Evolutionary conservation across 2,888 invertebrate species (phyloP).

Genomic region (Eupithecia abbreviata): DNA sequence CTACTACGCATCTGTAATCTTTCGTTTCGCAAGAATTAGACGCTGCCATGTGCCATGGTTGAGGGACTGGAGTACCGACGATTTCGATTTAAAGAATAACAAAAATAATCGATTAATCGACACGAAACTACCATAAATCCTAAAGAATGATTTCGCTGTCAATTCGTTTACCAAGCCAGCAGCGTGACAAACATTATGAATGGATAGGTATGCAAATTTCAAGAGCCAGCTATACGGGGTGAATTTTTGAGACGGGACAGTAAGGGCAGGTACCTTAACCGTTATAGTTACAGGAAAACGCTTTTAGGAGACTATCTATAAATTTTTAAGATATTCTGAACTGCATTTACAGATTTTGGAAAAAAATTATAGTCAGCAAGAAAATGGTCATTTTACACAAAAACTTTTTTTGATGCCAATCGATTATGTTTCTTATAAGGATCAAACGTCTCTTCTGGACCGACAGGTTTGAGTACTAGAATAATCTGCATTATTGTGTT

Average conservation of each 20-base stretch:
- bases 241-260: too few species aligned
- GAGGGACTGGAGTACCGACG: background rate
- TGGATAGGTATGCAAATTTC: constrained; percentile 7
- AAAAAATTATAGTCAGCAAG: too few species aligned
- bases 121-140: constrained; percentile 20
- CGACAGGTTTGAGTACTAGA: too few species aligned
- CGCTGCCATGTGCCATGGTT: background rate
- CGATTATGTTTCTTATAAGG: too few species aligned
- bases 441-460: too few species aligned
- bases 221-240: background rate
- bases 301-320: too few species aligned
- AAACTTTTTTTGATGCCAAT: too few species aligned
- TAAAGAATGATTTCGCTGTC: constrained; percentile 17
- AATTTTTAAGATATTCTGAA: too few species aligned
- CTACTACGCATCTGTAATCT: background rate
- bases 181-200: background rate
- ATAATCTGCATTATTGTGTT: background rate
- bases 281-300: too few species aligned
- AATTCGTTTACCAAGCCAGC: constrained; percentile 5
- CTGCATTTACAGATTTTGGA: too few species aligned
- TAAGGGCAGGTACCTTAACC: too few species aligned
- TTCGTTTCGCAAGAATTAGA: background rate
- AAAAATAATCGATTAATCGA: constrained; percentile 3
- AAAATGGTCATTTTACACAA: too few species aligned
- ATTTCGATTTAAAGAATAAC: background rate